Base-by-base conservation (phyloP, 2,113 vertebrate species). In the Oryzias woworae region DNA sequence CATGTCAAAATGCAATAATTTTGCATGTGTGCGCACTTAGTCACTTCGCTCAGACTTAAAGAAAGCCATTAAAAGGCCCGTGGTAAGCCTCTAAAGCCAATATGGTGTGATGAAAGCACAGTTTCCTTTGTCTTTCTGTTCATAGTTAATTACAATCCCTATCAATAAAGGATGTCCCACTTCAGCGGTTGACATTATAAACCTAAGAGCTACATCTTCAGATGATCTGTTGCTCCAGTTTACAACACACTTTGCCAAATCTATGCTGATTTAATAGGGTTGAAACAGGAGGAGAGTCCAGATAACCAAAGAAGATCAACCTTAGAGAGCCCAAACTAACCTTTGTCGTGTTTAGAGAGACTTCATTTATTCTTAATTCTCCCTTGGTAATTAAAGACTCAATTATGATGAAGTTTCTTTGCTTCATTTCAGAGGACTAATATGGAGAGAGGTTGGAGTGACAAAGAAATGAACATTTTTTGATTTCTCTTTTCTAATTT, bases 81-180 rank as follows among this genome's bases (percentile, higher is more conserved):
- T 64, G 55, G 77, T 75, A 50, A 79, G 64, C 75, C 83, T 71
- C 73, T 62, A 61, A 65, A 75, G 76, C 78, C 84, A 82, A 77
- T 88, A 87, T 88, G 79, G 86, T 86, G 86, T 87, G 88, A 92
- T 83, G 80, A 89, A 92, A 90, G 88, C 79, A 80, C 86, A 89
- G 89, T 91, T 88, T 89, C 85, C 88, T 85, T 83, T 81, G 88
- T 91, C 86, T 88, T 74, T 54, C 75, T 64, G 72, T 75, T 75
- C 70, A 55, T 73, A 72, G 79, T 84, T 89, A 90, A 90, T 91
- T 90, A 86, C 81, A 83, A 81, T 79, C 76, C 81, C 83, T 78
- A 81, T 87, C 89, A 86, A 85, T 89, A 87, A 83, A 86, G 77
- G 58, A 58, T 28, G 75, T 82, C 67, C 66, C 67, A 76, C 81